Percentiles rank a stretch among this genome's conserved stretches.
phyloP scores from a whole-genome alignment of 2,888 invertebrate species.

The Mesorhabditis sp. region DNA sequence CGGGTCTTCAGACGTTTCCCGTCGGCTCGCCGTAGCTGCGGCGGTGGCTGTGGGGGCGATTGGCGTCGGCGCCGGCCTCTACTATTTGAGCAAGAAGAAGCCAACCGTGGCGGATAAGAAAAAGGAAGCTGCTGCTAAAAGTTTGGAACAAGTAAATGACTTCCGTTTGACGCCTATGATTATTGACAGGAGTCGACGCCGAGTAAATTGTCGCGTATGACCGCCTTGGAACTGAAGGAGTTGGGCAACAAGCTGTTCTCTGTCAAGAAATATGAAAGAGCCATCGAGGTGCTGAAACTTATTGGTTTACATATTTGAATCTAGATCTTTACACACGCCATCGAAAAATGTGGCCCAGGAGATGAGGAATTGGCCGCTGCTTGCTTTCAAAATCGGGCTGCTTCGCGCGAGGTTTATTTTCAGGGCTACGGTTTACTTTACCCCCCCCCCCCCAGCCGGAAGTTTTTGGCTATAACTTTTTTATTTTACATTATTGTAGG shows the following conservation, averaged over 20 bases:
- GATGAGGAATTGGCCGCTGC: constrained; percentile 13
- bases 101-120: background rate
- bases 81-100: background rate
- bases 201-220: background rate
- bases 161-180: background rate
- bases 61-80: background rate
- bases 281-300: constrained; percentile 13
- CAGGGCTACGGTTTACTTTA: no score
- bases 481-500: no score
- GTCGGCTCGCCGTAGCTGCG: background rate
- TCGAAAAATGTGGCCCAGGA: constrained; percentile 11
- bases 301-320: background rate
- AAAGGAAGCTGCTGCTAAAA: background rate
- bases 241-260: constrained; percentile 19
- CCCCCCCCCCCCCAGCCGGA: no score
- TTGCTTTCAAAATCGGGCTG: constrained; percentile 21
- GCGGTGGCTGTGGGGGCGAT: background rate
- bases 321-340: constrained; percentile 15
- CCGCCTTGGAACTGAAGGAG: constrained; percentile 14
- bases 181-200: background rate
- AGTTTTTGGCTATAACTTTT: no score
- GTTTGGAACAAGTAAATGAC: no score
- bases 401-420: constrained; percentile 16
- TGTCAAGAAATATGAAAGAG: constrained; percentile 16
- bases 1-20: background rate